phyloP scores from a whole-genome alignment of 2,797 vertebrate genomes.

The Syngnathus acus region DNA sequence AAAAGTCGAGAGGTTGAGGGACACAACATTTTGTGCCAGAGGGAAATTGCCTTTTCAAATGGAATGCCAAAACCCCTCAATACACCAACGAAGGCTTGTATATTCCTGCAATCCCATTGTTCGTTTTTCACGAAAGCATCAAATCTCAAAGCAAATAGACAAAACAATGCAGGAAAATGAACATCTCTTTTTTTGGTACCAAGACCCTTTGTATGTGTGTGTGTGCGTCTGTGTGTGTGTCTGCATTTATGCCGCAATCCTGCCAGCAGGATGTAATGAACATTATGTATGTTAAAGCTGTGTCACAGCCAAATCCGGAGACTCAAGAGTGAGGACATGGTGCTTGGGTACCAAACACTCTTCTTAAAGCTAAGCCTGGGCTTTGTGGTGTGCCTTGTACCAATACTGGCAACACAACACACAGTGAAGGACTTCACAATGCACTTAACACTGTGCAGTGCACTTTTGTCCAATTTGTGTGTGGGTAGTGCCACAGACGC shows the following conservation, averaged over 20 bases:
- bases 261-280: neutral
- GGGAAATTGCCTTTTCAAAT: conserved; percentile 3
- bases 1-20: neutral
- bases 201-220: neutral
- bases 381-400: neutral
- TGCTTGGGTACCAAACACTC: neutral
- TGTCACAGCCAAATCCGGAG: neutral
- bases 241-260: neutral
- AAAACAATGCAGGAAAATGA: neutral
- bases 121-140: neutral
- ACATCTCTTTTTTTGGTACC: neutral
- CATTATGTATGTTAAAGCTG: neutral
- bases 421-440: neutral
- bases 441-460: neutral
- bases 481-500: too few species aligned
- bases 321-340: neutral
- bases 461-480: neutral
- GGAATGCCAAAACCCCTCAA: neutral
- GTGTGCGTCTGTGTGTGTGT: neutral
- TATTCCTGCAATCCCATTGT: neutral
- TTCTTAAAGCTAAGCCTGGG: neutral
- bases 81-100: neutral
- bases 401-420: neutral
- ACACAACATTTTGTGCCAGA: neutral
- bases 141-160: neutral